Conservation (phyloP, 2,888 invertebrate genomes). For the Zhuqinia jingwanae region DNA sequence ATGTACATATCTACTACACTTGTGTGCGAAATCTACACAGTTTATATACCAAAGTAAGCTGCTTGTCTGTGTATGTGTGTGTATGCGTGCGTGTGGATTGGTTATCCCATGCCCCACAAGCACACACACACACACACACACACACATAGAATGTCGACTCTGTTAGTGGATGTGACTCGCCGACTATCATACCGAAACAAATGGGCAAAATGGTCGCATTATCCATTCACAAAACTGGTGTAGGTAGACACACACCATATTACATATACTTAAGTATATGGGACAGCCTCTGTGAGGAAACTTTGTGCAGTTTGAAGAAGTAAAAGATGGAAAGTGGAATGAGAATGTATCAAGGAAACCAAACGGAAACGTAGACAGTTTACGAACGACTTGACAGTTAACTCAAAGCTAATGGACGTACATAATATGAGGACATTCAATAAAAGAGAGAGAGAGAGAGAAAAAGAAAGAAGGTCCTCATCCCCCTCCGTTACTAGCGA, state of each 20-base stretch:
- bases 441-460: no score
- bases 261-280: no score
- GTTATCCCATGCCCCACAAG: constrained; percentile 1
- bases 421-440: constrained; percentile 62
- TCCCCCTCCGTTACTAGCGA: not conserved
- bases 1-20: constrained; percentile 52
- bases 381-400: constrained; percentile 69
- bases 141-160: constrained; percentile 1
- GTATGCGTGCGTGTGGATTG: constrained; percentile 24
- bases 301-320: not conserved
- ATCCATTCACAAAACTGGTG: constrained; percentile 42
- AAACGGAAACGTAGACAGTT: constrained; percentile 66
- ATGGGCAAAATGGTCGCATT: constrained; percentile 61
- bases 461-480: constrained; percentile 43
- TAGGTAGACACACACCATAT: not conserved
- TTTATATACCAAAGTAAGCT: no score
- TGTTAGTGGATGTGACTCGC: constrained; percentile 60
- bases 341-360: constrained; percentile 47
- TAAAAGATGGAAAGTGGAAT: not conserved
- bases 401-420: constrained; percentile 67
- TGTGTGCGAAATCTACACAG: constrained; percentile 25
- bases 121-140: no score
- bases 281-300: not conserved
- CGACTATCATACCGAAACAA: constrained; percentile 63
- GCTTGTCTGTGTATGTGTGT: constrained; percentile 5